Evolutionary conservation across 2,797 vertebrate genomes (phyloP), one percentile per base, ranked within the genome.

Genomic region (Peromyscus eremicus): DNA sequence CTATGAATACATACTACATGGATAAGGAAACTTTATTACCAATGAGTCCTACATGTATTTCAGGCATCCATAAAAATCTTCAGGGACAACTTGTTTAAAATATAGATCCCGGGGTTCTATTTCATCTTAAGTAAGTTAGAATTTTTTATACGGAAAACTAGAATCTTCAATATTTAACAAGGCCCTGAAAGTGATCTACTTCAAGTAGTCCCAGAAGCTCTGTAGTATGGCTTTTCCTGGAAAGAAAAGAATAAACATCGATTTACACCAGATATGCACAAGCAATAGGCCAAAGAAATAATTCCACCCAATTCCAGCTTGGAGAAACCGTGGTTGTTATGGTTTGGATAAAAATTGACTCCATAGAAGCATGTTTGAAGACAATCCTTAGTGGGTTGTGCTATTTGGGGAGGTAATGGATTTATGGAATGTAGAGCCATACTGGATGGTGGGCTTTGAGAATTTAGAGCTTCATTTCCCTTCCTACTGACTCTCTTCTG

Each of bases 111-210:
- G 73, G 52, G 2, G 2, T 82, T 92, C 25, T 43, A 11, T 81
- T 94, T 32, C n/a, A 70, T 52, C 34, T 11, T 29, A 94, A 70
- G 5, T 89, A 71, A 92, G 87, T 86, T 90, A 79, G 17, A 92
- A 85, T 83, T 12, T 16, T 94, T 27, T 85, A 5, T 27, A 75
- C 57, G 16, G 37, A 37, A 75, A 80, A 27, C 32, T 85, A 3
- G 37, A n/a, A 60, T 52, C n/a, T 96, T 90, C 34, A 68, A 32
- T 64, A 89, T 85, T 83, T 86, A 83, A 94, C 32, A 91, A 82
- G 37, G 16, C 89, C 55, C 62, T 73, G 10, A 89, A 32, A 77
- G 27, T 60, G n/a, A 66, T 89, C 23, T 90, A 64, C 55, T 76
- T 92, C 85, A 82, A 19, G 32, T 77, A n/a, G 25, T 29, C 34